Percentiles rank a stretch among this genome's conserved stretches.
phyloP scores from a whole-genome alignment of 1,140 invertebrate genomes.

The Drosophila repletoides region DNA sequence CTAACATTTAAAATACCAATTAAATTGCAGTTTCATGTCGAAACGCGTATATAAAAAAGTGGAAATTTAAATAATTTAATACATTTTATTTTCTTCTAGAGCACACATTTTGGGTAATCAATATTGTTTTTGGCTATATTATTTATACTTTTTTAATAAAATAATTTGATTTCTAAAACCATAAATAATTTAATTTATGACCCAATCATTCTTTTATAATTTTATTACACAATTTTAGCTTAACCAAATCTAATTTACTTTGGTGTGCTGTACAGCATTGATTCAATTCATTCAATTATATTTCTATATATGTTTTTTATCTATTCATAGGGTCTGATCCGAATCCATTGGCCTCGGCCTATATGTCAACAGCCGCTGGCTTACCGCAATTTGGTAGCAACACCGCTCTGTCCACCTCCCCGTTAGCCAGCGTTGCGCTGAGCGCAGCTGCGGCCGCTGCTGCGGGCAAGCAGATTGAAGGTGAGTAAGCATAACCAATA shows the following conservation, averaged over 20 bases:
- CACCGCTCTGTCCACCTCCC: conserved; percentile 73
- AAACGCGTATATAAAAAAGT: not conserved
- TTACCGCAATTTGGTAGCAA: conserved; percentile 80
- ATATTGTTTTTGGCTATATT: too few species aligned
- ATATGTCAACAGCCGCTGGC: conserved; percentile 79
- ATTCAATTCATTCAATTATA: conserved; percentile 11
- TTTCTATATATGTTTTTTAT: not conserved
- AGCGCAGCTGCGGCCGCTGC: conserved; percentile 86
- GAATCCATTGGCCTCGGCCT: conserved; percentile 79
- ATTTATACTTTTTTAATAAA: too few species aligned
- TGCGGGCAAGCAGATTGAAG: conserved; percentile 93
- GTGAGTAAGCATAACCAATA: too few species aligned
- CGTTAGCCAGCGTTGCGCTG: conserved; percentile 84
- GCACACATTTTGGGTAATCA: too few species aligned
- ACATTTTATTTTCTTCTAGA: not conserved
- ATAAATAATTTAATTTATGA: too few species aligned
- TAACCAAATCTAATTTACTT: conserved; percentile 34
- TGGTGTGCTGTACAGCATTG: not conserved
- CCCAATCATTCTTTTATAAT: conserved; percentile 13
- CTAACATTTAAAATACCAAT: too few species aligned
- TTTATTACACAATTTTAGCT: conserved; percentile 21
- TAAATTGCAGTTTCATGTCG: too few species aligned
- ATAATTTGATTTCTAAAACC: too few species aligned
- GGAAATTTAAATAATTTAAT: not conserved
- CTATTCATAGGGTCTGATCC: conserved; percentile 72